phyloP scores from a whole-genome alignment of 2,888 invertebrate genomes.

The Chesias legatella region DNA sequence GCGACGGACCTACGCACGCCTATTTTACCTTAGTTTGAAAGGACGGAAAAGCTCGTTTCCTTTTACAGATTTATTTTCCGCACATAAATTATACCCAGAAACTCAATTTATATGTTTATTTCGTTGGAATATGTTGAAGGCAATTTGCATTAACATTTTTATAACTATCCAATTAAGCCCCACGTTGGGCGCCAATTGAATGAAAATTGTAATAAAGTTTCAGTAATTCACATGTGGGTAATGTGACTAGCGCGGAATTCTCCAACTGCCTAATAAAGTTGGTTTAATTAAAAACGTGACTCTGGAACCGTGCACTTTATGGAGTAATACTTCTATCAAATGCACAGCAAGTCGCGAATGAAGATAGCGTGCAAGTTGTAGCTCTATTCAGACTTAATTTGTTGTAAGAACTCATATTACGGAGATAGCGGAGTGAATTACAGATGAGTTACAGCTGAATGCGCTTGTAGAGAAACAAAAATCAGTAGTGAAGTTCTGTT shows the following conservation, averaged over 20 bases:
- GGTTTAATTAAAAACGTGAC: constrained; percentile 67
- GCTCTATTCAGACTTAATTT: constrained; percentile 21
- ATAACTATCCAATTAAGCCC: constrained; percentile 28
- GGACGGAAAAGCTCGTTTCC: constrained; percentile 64
- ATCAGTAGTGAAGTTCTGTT: too few species aligned
- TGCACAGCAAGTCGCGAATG: constrained; percentile 23
- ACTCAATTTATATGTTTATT: constrained; percentile 43
- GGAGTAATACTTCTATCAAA: constrained; percentile 29
- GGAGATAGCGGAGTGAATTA: constrained; percentile 16
- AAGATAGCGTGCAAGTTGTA: constrained; percentile 22
- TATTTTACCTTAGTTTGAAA: constrained; percentile 58
- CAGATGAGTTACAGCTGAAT: background rate
- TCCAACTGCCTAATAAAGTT: constrained; percentile 48
- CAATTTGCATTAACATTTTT: constrained; percentile 31
- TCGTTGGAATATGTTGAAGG: constrained; percentile 32
- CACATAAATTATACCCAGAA: constrained; percentile 50
- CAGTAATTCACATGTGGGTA: constrained; percentile 44
- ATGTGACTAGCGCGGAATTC: constrained; percentile 51
- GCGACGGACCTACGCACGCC: constrained; percentile 42
- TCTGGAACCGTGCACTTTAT: constrained; percentile 34
- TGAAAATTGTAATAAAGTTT: constrained; percentile 42
- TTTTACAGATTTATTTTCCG: constrained; percentile 62
- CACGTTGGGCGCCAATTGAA: constrained; percentile 43
- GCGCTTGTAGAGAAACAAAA: too few species aligned
- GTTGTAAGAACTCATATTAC: constrained; percentile 25